Evolutionary conservation across 2,113 vertebrate genomes (phyloP), one percentile per base, ranked within the genome.

Genomic region (Pteropus alecto): DNA sequence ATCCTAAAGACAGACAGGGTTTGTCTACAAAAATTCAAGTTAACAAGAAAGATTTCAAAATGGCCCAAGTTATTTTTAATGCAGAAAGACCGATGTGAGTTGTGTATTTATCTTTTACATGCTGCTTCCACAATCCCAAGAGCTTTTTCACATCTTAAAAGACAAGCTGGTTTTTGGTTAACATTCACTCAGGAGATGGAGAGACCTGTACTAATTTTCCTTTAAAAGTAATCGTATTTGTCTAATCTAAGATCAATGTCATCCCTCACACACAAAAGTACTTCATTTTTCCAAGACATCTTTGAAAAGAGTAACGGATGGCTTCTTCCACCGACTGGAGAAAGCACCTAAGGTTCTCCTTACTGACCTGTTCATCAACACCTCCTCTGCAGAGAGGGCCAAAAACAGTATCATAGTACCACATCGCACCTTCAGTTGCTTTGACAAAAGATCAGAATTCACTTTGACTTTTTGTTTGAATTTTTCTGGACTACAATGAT

Each of bases 101-200:
- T 0, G 1, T 35, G 56, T 30, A 95, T 60, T 96, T 96, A 85
- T 76, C 46, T 11, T 92, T 95, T 93, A 97, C 87, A 60, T 24
- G 51, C 7, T 35, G 38, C 90, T 94, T 67, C 76, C 82, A 97
- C 96, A 96, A 78, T 1, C 83, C 93, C 87, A 78, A 83, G 54
- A 95, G n/a, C 68, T 90, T 92, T 95, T 96, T 91, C 94, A 97
- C 71, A 95, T 89, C 2, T 5, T 90, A 96, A 98, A 95, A 86
- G 96, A 88, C 94, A 97, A 97, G 89, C 68, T 95, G 83, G 92
- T 98, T 89, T 97, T 51, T 96, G 96, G 90, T 97, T 95, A 91
- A 96, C 54, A 68, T 79, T 94, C 21, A 85, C 76, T 73, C 71
- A 87, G 26, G 56, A 96, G 61, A 78, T 46, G 12, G 9, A 71